Base-by-base conservation (phyloP, 1,140 invertebrate genomes). In the Catajapyx aquilonaris region DNA sequence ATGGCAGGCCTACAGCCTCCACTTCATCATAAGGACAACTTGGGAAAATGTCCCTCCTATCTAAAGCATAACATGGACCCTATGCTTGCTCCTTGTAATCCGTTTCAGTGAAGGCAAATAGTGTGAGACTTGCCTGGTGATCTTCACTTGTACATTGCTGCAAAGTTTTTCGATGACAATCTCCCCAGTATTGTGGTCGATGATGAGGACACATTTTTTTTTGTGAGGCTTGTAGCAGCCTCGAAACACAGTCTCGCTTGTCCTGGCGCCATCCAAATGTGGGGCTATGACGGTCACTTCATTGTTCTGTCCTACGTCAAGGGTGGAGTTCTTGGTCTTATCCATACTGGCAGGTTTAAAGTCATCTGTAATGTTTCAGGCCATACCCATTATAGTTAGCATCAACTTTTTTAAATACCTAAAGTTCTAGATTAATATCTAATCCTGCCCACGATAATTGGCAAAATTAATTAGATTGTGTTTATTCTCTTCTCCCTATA, bases 341-440 rank as follows among this genome's bases (percentile, higher is more conserved):
- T 94, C 87, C 28, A 94, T 83, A 50, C 86, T 93, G 2, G 88
- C 88, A 50, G 90, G 88, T 57, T 94, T 94, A 55, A 96, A 96
- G 61, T 96, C 88, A 81, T 86, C 84, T 90, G 57, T 36, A 71
- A 69, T 44, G 45, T 36, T 33, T 44, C 41, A 22, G 42, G 40
- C 38, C 30, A 41, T n/a, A n/a, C n/a, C 39, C 20, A 25, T n/a
- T n/a, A 22, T 34, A 32, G 20, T 35, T 30, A 1, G 25, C n/a
- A 13, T 35, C 20, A 21, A 23, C n/a, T 15, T 28, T 5, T 42
- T 38, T n/a, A n/a, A n/a, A n/a, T 34, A 17, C 34, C 18, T 21
- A 34, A 2, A 10, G 21, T 34, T 23, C 35, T 21, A 18, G 15
- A 31, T 20, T 36, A 16, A 9, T 18, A 19, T 19, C 35, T 36